These are phyloP conservation scores for Planiliza haematocheilus DNA, from an alignment of 2,113 vertebrate genomes.

Conservation along the genomic window DNA sequence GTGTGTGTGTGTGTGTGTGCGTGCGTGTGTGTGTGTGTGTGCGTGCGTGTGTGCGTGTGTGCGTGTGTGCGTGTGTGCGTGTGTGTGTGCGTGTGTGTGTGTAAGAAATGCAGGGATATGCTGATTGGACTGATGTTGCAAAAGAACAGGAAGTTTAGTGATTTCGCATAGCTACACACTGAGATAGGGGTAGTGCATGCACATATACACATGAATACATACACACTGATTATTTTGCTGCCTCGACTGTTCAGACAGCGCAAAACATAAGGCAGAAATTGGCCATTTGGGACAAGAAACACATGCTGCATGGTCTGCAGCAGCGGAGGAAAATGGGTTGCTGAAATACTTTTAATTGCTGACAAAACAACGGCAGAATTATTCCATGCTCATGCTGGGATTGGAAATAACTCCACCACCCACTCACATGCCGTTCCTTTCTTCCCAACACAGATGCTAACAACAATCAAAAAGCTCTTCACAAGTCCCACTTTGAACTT, in stretches of 20 bases:
- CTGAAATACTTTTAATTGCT: slow-evolving; percentile 75
- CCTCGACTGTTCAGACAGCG: slow-evolving; percentile 66
- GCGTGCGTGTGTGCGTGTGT: slow-evolving; percentile 9
- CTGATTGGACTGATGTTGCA: slow-evolving; percentile 38
- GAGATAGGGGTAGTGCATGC: slow-evolving; percentile 24
- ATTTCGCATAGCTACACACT: slow-evolving; percentile 8
- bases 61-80: slow-evolving; percentile 11
- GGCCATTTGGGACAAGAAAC: slow-evolving; percentile 72
- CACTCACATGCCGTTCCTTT: slow-evolving; percentile 17
- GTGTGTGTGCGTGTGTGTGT: slow-evolving; percentile 8
- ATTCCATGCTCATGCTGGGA: slow-evolving; percentile 41
- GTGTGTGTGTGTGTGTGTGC: slow-evolving; percentile 10
- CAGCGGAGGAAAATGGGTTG: slow-evolving; percentile 62
- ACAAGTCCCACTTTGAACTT: slow-evolving; percentile 44
- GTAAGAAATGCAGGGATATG: slow-evolving; percentile 15
- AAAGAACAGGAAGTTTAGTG: slow-evolving; percentile 34
- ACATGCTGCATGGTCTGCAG: slow-evolving; percentile 61
- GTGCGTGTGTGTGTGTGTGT: slow-evolving; percentile 9
- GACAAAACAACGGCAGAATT: slow-evolving; percentile 71
- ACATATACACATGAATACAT: slow-evolving; percentile 25
- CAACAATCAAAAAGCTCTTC: slow-evolving; percentile 39
- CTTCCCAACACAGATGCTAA: slow-evolving; percentile 3
- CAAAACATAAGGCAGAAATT: slow-evolving; percentile 76
- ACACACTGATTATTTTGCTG: slow-evolving; percentile 67
- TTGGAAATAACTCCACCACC: slow-evolving; percentile 23